Evolutionary conservation across 2,888 invertebrate species (phyloP), one percentile per base, ranked within the genome.

Genomic region (Acleris cristana): DNA sequence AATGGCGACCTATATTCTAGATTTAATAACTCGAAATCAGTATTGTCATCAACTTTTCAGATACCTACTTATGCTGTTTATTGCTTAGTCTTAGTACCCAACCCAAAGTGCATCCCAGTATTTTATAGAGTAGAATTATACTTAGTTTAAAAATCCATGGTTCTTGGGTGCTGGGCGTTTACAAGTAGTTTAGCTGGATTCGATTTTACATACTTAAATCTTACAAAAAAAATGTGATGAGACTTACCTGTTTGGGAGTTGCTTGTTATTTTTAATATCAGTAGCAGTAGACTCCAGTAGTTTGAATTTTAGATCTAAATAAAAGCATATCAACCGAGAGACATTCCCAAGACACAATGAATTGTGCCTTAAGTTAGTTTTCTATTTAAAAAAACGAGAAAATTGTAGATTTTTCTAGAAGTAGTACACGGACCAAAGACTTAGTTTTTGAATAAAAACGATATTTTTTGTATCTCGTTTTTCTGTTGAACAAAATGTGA

Each of bases 61-160:
- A 73, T 70, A 73, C 72, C 18, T 56, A 40, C 72, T 34, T 56
- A 40, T 48, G 71, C 69, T 69, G 69, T 69, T 58, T 54, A 67
- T 75, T 73, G 83, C 82, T 84, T 85, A 85, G 81, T 79, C 82
- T 81, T 83, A 81, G 81, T 82, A 79, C 79, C 82, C 80, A 76
- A 82, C 81, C 78, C 83, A 83, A 84, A 90, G 91, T 92, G 91
- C 91, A 92, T 92, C 91, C 91, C 91, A 90, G 91, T 91, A 85
- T 84, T 34, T 34, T 74, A 82, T 90, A 89, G 87, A 76, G 89
- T 74, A 73, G 71, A 7, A 66, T 80, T 87, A 89, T 48, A 48
- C 48, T 48, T 88, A 76, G 73, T 78, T 83, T 60, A 40, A 34
- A 26, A 52, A 55, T 60, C 60, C 56, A 62, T 65, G 83, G 83